A percentile compares a stretch with the other conserved stretches of the same genome.
Conservation (phyloP, 1,140 invertebrate species). For the Drosophila tsacasi region DNA sequence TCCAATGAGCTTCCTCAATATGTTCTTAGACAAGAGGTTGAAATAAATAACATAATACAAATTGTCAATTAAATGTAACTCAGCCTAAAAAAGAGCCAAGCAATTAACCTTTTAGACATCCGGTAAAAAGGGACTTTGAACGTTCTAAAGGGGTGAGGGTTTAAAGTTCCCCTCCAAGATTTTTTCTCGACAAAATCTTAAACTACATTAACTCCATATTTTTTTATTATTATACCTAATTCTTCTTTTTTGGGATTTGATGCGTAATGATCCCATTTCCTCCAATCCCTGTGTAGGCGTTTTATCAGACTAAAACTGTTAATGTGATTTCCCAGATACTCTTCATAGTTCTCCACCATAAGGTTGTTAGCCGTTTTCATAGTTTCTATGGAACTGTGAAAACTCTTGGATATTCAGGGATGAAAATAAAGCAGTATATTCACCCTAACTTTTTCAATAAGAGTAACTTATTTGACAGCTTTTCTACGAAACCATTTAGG, state of each 20-base stretch:
- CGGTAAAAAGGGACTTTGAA: neutral
- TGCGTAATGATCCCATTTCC: conserved; percentile 17
- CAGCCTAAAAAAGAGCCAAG: neutral
- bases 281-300: conserved; percentile 26
- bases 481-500: conserved; percentile 14
- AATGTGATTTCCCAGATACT: conserved; percentile 38
- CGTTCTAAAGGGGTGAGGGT: neutral
- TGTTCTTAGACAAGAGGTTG: conserved; percentile 2
- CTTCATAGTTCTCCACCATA: conserved; percentile 14
- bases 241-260: neutral
- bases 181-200: neutral
- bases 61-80: neutral
- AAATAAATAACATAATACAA: neutral
- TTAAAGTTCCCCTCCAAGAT: neutral
- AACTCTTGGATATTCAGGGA: rapidly evolving
- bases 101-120: neutral
- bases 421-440: rapidly evolving
- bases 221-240: neutral
- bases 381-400: conserved; percentile 8
- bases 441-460: conserved; percentile 23
- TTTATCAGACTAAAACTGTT: conserved; percentile 42
- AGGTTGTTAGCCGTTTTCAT: conserved; percentile 1
- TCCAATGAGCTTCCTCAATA: conserved; percentile 3
- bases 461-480: conserved; percentile 15
- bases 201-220: neutral